A percentile compares a stretch with the other conserved stretches of the same genome.
Conservation (phyloP, 2,797 vertebrate species). For the Craterocephalus amniculus region DNA sequence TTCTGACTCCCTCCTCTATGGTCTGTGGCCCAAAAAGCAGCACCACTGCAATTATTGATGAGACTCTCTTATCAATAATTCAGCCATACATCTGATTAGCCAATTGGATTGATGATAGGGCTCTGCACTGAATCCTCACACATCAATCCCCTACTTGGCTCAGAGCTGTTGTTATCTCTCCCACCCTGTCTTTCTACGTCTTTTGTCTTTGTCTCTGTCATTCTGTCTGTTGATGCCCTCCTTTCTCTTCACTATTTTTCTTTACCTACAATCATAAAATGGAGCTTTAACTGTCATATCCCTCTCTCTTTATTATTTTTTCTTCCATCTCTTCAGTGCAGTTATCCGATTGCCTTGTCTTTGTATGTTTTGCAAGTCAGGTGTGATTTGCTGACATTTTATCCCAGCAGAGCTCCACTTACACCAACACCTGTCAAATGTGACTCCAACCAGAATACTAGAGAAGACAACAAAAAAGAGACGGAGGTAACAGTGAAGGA, state of each 20-base stretch:
- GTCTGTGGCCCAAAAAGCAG: slow-evolving; percentile 62
- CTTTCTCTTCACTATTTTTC: slow-evolving; percentile 10
- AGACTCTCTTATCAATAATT: slow-evolving; percentile 80
- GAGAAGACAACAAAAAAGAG: slow-evolving; percentile 3
- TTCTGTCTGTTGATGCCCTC: slow-evolving; percentile 19
- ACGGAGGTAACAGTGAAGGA: slow-evolving; percentile 3
- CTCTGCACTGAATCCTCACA: slow-evolving; percentile 62
- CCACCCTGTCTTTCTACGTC: slow-evolving; percentile 32
- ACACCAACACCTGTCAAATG: slow-evolving; percentile 49
- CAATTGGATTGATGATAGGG: slow-evolving; percentile 73
- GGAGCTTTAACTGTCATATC: slow-evolving; percentile 7
- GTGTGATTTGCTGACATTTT: slow-evolving; percentile 32
- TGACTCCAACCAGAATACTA: slow-evolving; percentile 9
- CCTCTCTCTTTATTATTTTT: not conserved
- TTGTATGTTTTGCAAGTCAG: slow-evolving; percentile 5
- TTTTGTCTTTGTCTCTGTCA: slow-evolving; percentile 52
- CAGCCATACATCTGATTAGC: slow-evolving; percentile 80
- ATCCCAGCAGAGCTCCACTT: slow-evolving; percentile 9
- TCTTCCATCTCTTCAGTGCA: slow-evolving; percentile 10
- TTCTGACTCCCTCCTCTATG: slow-evolving; percentile 40
- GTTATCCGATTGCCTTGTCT: slow-evolving; percentile 4
- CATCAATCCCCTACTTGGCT: slow-evolving; percentile 61
- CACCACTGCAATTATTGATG: slow-evolving; percentile 77
- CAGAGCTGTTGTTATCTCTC: slow-evolving; percentile 61
- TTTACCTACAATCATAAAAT: not conserved